Percentiles rank a stretch among this genome's conserved stretches.
Evolutionary conservation across 1,140 invertebrate genomes (phyloP).

Genomic region (Heliconius hewitsoni): DNA sequence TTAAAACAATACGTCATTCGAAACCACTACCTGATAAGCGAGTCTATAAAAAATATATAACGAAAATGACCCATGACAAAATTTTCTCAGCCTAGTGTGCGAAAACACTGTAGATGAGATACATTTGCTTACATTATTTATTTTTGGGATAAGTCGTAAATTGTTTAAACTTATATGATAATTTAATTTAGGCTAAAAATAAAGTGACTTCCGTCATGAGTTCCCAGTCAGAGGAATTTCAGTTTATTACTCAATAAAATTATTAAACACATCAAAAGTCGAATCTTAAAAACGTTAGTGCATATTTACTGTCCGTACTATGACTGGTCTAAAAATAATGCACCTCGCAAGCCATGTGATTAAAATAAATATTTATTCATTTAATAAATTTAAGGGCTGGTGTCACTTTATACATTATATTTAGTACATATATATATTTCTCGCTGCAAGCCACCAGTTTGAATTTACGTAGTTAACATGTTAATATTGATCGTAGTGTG

Average conservation of each 20-base stretch:
- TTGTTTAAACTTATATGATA: slow-evolving; percentile 22
- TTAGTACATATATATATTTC: too few species aligned
- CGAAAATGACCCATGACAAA: neutral
- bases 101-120: neutral
- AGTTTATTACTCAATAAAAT: slow-evolving; percentile 52
- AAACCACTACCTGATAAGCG: too few species aligned
- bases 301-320: slow-evolving; percentile 23
- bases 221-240: slow-evolving; percentile 38
- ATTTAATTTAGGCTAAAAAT: slow-evolving; percentile 41
- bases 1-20: too few species aligned
- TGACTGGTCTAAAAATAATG: slow-evolving; percentile 5
- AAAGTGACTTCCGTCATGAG: slow-evolving; percentile 45
- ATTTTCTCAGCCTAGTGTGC: neutral
- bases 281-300: slow-evolving; percentile 31
- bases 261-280: slow-evolving; percentile 41
- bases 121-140: slow-evolving; percentile 3
- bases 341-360: neutral
- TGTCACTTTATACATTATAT: neutral
- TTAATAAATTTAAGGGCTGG: neutral
- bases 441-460: too few species aligned
- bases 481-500: too few species aligned
- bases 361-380: neutral
- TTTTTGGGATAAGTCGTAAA: neutral
- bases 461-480: too few species aligned
- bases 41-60: neutral